Percentiles rank a stretch among this genome's conserved stretches.
Evolutionary conservation across 2,888 invertebrate species (phyloP).

Genomic region (Petrolisthes manimaculis): DNA sequence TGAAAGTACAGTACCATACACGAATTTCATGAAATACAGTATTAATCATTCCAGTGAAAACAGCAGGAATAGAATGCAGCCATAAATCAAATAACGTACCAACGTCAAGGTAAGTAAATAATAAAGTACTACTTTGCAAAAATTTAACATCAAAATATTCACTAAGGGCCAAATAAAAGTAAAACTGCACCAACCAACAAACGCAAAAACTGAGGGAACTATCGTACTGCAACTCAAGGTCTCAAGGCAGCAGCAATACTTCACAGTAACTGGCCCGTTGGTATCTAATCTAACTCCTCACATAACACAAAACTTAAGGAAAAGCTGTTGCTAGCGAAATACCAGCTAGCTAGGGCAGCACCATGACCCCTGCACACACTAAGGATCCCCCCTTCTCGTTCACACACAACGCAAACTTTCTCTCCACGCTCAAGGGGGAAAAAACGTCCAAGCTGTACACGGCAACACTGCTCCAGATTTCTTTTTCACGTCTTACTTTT

Average conservation of each 20-base stretch:
- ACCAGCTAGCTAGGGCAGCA: slow-evolving; percentile 1
- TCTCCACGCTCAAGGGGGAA: slow-evolving; percentile 40
- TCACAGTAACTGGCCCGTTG: not conserved
- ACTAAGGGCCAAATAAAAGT: not conserved
- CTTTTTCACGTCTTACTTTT: slow-evolving; percentile 42
- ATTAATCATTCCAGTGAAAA: too few relatives aligned
- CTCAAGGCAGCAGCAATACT: not conserved
- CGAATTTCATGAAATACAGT: too few relatives aligned
- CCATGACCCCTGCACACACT: slow-evolving; percentile 44
- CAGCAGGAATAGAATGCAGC: too few relatives aligned
- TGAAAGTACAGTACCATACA: too few relatives aligned
- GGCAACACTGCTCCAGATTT: slow-evolving; percentile 50
- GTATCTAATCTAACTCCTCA: not conserved
- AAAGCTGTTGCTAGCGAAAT: slow-evolving; percentile 17
- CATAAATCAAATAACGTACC: too few relatives aligned
- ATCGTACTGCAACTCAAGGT: slow-evolving; percentile 9
- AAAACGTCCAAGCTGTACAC: slow-evolving; percentile 44
- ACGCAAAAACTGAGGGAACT: not conserved
- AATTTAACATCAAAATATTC: too few relatives aligned
- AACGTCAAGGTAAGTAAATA: too few relatives aligned
- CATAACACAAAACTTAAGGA: not conserved
- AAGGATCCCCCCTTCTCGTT: slow-evolving; percentile 31
- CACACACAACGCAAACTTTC: slow-evolving; percentile 60
- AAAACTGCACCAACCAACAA: slow-evolving; percentile 15
- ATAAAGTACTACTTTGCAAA: too few relatives aligned